A percentile compares a stretch with the other conserved stretches of the same genome.
Evolutionary conservation across 2,797 vertebrate species (phyloP).

Genomic region (Smutsia temminckii): DNA sequence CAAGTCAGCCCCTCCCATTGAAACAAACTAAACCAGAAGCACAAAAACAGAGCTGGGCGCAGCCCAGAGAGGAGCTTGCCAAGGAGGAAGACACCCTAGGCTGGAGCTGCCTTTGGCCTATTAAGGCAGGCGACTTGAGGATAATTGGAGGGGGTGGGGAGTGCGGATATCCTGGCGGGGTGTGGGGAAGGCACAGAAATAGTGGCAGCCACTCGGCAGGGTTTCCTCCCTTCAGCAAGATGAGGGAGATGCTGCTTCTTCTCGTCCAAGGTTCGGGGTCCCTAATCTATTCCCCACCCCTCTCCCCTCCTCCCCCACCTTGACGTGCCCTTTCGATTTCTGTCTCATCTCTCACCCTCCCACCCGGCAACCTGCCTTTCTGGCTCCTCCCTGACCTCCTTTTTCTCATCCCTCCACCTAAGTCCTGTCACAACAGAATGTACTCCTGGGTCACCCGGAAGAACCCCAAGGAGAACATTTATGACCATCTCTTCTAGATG

Average conservation of each 20-base stretch:
- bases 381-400: not conserved
- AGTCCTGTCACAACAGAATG: not conserved
- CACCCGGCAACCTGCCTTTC: not conserved
- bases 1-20: not conserved
- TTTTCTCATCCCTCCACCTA: not conserved
- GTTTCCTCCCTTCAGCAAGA: not conserved
- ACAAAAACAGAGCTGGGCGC: not conserved
- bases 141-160: not conserved
- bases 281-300: not conserved
- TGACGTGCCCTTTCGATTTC: not conserved
- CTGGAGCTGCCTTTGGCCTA: not conserved
- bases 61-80: not conserved
- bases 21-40: constrained; percentile 53
- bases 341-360: not conserved
- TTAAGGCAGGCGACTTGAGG: not conserved
- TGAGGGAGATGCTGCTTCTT: not conserved
- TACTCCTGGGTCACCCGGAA: not conserved
- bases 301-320: not conserved
- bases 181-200: not conserved
- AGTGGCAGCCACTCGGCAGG: not conserved
- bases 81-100: not conserved
- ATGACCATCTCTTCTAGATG: not conserved
- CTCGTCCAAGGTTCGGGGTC: not conserved
- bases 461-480: not conserved
- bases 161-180: too few species aligned